Evolutionary conservation across 1,140 invertebrate genomes (phyloP), one percentile per base, ranked within the genome.

Genomic region (Macrocentrus cingulum): DNA sequence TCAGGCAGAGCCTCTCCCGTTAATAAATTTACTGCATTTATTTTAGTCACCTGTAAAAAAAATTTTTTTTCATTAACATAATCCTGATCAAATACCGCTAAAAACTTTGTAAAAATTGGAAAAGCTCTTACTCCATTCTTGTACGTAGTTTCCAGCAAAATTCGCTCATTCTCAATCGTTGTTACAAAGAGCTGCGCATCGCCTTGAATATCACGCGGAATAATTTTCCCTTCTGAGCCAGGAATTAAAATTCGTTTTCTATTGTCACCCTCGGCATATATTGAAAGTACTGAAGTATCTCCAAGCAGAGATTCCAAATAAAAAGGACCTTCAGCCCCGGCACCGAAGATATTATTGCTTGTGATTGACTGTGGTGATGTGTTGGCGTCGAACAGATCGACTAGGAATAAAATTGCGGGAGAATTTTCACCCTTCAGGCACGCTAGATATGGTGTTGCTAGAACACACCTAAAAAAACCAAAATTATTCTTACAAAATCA

Each of bases 361-460:
- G 71, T 71, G 18, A 76, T 68, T 32, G 69, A 66, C 16, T 72
- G 60, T n/a, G 65, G 56, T 20, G 71, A 51, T 18, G 62, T 52
- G 50, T 72, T 71, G 19, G 65, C 52, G 41, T 76, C 69, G 29
- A 79, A 76, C 50, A 80, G 56, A 55, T 79, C 66, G 15, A 76
- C 29, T n/a, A 73, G 36, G 46, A 73, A 70, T 15, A 79, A 49
- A 53, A 72, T 50, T 44, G 76, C 74, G 9, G 76, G 52, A 70
- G 81, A 64, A 63, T 60, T 64, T 20, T 77, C 75, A 1, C 77
- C 80, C 23, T 81, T 82, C 9, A 86, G 61, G 62, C 88, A 90
- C 7, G 81, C 82, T 65, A 84, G 87, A 69, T 84, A 86, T 16
- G 84, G 83, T n/a, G 81, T 80, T 42, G 83, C 82, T 39, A 88